Evolutionary conservation across 2,888 invertebrate genomes (phyloP).

Genomic region (Meteorus colon): DNA sequence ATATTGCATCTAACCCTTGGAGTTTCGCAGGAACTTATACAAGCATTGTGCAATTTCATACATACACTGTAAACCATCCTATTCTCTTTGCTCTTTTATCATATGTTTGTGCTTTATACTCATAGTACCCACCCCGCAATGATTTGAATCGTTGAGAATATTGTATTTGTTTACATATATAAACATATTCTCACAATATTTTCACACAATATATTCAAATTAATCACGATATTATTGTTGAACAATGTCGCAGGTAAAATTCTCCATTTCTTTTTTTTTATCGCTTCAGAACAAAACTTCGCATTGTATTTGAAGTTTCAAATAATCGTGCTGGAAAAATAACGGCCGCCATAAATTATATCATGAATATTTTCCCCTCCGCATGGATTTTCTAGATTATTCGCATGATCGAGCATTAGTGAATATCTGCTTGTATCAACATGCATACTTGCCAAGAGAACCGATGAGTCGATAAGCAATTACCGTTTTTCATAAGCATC

Average conservation of each 20-base stretch:
- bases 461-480: conserved; percentile 68
- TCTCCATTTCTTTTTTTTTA: not conserved
- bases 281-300: not conserved
- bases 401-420: conserved; percentile 29
- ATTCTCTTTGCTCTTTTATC: not conserved
- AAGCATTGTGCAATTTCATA: conserved; percentile 17
- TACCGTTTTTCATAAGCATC: conserved; percentile 57
- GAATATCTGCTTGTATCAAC: conserved; percentile 26
- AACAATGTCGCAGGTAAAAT: not conserved
- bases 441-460: conserved; percentile 44
- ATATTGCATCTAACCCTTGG: conserved; percentile 66
- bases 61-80: conserved; percentile 12
- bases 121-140: not conserved
- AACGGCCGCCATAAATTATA: conserved; percentile 16
- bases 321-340: not conserved
- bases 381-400: conserved; percentile 31
- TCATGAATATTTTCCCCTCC: conserved; percentile 23
- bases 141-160: not conserved
- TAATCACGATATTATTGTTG: not conserved
- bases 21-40: conserved; percentile 13
- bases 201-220: not conserved
- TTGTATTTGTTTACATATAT: not conserved
- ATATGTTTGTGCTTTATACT: not conserved
- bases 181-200: too few species aligned
- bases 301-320: not conserved